Conservation (phyloP, 2,797 vertebrate species). For the Psittacula echo region DNA sequence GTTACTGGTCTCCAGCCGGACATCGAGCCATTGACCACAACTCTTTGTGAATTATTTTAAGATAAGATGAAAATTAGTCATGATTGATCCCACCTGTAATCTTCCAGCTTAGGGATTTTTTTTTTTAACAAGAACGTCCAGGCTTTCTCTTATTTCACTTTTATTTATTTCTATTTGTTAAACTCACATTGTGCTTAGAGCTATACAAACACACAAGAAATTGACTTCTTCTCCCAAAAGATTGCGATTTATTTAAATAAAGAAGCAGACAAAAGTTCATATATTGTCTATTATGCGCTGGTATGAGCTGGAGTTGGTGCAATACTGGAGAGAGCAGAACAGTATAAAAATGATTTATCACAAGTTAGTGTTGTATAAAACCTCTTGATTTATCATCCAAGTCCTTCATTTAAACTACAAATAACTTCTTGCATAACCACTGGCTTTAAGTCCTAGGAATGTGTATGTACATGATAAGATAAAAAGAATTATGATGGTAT, state of each 20-base stretch:
- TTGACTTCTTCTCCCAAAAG: not conserved
- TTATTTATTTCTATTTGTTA: not conserved
- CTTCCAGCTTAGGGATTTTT: not conserved
- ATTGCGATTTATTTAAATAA: not conserved
- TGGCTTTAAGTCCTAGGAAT: constrained; percentile 47
- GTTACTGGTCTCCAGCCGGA: no score
- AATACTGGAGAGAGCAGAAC: not conserved
- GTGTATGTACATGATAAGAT: constrained; percentile 34
- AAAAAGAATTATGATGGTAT: constrained; percentile 64
- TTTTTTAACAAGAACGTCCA: not conserved
- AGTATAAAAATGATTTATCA: constrained; percentile 52
- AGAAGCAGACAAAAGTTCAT: not conserved
- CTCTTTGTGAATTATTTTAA: not conserved
- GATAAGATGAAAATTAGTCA: not conserved
- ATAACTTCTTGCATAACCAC: constrained; percentile 56
- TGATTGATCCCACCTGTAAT: not conserved
- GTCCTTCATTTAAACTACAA: constrained; percentile 55
- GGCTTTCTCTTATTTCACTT: not conserved
- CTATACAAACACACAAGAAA: not conserved
- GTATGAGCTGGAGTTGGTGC: not conserved
- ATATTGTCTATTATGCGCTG: not conserved
- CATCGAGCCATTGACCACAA: no score
- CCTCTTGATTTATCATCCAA: constrained; percentile 49
- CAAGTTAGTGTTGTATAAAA: constrained; percentile 22
- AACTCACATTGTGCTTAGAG: not conserved